Percentiles rank a stretch among this genome's conserved stretches.
phyloP scores from a whole-genome alignment of 2,888 invertebrate genomes.

The Eilema sororculum region DNA sequence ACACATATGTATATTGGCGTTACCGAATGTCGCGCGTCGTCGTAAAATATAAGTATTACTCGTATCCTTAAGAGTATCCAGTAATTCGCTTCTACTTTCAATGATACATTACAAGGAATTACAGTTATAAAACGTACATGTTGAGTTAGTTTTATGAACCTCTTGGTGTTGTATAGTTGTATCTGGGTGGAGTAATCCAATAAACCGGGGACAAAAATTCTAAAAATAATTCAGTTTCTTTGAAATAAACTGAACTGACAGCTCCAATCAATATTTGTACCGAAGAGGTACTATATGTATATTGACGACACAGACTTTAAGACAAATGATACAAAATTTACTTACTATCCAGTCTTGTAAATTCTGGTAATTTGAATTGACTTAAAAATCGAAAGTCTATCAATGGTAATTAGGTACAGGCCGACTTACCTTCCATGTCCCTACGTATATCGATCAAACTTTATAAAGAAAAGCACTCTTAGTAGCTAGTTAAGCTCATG shows the following conservation, averaged over 20 bases:
- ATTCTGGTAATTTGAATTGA: neutral
- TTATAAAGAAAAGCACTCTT: too few relatives aligned
- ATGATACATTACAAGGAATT: neutral
- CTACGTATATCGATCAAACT: too few relatives aligned
- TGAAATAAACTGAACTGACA: neutral
- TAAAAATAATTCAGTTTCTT: neutral
- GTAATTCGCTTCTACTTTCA: neutral
- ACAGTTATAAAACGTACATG: neutral
- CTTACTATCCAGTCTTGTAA: neutral
- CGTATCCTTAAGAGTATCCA: neutral
- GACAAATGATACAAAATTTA: neutral
- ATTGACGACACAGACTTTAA: neutral
- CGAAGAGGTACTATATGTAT: neutral
- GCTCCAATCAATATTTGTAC: neutral
- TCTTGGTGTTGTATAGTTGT: neutral
- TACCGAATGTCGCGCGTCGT: too few relatives aligned
- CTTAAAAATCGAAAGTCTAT: neutral
- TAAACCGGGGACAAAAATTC: neutral
- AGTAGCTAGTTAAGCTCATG: too few relatives aligned
- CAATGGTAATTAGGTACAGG: too few relatives aligned
- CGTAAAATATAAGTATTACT: too few relatives aligned
- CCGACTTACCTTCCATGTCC: too few relatives aligned
- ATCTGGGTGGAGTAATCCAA: neutral
- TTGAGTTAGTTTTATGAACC: conserved; percentile 1
- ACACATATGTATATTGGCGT: too few relatives aligned